phyloP scores from a whole-genome alignment of 1,140 invertebrate genomes.

The Trichonephila clavipes region DNA sequence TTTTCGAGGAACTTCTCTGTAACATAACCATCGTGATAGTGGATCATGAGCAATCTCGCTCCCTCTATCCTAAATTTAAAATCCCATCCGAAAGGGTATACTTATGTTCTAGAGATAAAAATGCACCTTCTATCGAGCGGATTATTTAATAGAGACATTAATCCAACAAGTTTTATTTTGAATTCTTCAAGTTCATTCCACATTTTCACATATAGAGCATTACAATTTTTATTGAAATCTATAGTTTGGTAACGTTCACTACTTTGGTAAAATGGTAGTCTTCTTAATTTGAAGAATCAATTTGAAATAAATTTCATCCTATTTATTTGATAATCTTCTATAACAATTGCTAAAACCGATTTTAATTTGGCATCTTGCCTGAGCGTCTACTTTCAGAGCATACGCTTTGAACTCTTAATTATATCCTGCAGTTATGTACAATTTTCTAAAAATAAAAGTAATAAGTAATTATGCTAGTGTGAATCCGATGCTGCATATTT shows the following conservation, averaged over 20 bases:
- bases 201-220: not conserved
- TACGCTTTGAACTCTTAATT: too few relatives aligned
- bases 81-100: not conserved
- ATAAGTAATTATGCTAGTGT: too few relatives aligned
- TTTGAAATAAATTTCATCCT: too few relatives aligned
- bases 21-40: constrained; percentile 45
- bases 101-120: not conserved
- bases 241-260: not conserved
- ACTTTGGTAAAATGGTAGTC: not conserved
- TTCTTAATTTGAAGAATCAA: too few relatives aligned
- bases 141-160: not conserved
- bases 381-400: too few relatives aligned
- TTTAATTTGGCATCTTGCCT: too few relatives aligned
- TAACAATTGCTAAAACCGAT: too few relatives aligned
- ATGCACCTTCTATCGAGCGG: not conserved
- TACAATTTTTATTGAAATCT: too few relatives aligned
- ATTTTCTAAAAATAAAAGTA: too few relatives aligned
- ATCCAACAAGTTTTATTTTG: not conserved
- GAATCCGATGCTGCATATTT: too few relatives aligned
- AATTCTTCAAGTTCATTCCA: not conserved
- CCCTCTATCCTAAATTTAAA: not conserved
- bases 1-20: constrained; percentile 44
- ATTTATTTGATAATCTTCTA: too few relatives aligned
- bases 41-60: not conserved
- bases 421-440: too few relatives aligned